phyloP scores from a whole-genome alignment of 2,797 vertebrate species.

The Gymnocypris eckloni region DNA sequence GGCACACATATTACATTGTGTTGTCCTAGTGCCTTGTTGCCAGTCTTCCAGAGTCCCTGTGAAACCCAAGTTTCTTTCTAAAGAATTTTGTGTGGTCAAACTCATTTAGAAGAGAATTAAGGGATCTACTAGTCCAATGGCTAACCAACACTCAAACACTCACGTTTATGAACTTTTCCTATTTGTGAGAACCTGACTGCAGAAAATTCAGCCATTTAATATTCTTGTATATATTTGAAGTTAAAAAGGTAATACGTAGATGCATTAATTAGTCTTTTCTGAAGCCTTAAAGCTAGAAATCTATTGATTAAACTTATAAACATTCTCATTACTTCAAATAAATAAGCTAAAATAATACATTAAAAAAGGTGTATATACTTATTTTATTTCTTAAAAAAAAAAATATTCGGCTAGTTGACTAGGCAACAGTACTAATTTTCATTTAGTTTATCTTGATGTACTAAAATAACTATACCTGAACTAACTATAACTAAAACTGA shows the following conservation, averaged over 20 bases:
- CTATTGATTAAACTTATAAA: neutral
- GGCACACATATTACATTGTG: neutral
- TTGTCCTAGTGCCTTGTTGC: neutral
- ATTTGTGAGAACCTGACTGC: neutral
- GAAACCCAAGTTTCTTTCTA: neutral
- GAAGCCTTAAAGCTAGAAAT: neutral
- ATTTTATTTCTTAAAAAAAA: too few species aligned
- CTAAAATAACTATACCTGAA: neutral
- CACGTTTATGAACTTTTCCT: slow-evolving; percentile 23
- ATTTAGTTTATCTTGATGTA: neutral
- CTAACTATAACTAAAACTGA: neutral
- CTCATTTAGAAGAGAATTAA: slow-evolving; percentile 31
- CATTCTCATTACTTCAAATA: neutral
- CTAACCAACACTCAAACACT: slow-evolving; percentile 28
- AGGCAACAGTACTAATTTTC: neutral
- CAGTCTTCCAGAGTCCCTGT: neutral
- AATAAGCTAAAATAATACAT: too few species aligned
- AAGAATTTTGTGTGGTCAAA: slow-evolving; percentile 8
- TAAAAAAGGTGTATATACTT: too few species aligned
- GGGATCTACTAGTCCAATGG: slow-evolving; percentile 21
- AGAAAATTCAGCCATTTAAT: neutral
- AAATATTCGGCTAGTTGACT: neutral
- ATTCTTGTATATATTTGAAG: neutral
- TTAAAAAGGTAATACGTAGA: neutral
- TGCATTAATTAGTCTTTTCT: neutral